Percentiles rank a stretch among this genome's conserved stretches.
Conservation (phyloP, 2,888 invertebrate genomes). For the Orchesella flavescens region DNA sequence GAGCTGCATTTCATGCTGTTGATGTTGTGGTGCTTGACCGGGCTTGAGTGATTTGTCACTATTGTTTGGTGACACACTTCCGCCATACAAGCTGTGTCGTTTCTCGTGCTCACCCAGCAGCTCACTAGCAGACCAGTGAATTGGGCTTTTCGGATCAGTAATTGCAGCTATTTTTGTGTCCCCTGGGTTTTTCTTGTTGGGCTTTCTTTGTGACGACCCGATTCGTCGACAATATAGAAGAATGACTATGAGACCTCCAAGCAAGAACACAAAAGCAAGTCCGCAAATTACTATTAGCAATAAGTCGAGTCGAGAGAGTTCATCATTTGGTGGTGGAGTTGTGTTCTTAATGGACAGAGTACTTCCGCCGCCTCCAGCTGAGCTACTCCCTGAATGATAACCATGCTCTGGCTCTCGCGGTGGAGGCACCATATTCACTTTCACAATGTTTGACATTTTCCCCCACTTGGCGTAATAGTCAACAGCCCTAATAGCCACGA, state of each 20-base stretch:
- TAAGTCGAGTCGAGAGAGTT: conserved; percentile 68
- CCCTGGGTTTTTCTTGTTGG: conserved; percentile 66
- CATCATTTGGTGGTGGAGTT: conserved; percentile 69
- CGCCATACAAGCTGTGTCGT: conserved; percentile 76
- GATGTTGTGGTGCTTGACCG: conserved; percentile 48
- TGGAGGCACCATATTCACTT: conserved; percentile 64
- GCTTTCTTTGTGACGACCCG: conserved; percentile 65
- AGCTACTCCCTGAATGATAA: conserved; percentile 48
- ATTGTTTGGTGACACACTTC: conserved; percentile 67
- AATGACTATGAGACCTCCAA: conserved; percentile 68
- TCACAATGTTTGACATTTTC: conserved; percentile 71
- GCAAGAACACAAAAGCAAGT: conserved; percentile 68
- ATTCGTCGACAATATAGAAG: conserved; percentile 69
- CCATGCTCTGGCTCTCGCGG: conserved; percentile 68
- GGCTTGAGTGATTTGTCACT: conserved; percentile 61
- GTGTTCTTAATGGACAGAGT: conserved; percentile 68
- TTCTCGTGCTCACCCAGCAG: conserved; percentile 78
- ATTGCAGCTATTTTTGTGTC: conserved; percentile 72
- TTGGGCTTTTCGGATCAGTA: conserved; percentile 71
- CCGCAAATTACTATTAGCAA: conserved; percentile 70
- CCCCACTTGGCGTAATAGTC: conserved; percentile 62
- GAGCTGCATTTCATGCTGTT: conserved; percentile 64
- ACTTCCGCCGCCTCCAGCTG: conserved; percentile 65
- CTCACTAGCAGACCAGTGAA: conserved; percentile 78
- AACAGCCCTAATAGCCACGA: conserved; percentile 61